Evolutionary conservation across 2,888 invertebrate species (phyloP), one percentile per base, ranked within the genome.

Genomic region (Gymnoscelis rufifasciata): DNA sequence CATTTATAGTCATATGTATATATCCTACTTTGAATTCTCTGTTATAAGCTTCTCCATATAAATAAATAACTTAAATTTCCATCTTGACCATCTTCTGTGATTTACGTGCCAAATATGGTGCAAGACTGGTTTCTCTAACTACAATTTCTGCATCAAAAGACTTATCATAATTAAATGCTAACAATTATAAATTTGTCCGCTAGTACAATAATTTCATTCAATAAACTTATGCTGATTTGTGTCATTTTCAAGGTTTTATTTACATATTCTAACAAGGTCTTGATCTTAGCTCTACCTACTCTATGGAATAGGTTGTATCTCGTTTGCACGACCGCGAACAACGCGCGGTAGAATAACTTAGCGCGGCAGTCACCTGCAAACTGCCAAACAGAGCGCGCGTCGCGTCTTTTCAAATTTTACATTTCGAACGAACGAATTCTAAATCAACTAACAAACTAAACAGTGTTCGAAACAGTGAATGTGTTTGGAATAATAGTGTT

Each of bases 311-410:
- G 15, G 31, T 11, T 10, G 35, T 35, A 10, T 15, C 35, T 19
- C 35, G 35, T 35, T 35, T 35, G 35, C 35, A 11, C 11, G 35
- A 11, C 15, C 19, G 14, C 10, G 6, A 33, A 15, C 14, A 33
- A 33, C 35, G 23, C 49, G 24, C 49, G 28, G 37, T 29, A n/a
- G 29, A 39, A 30, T 33, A 37, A 37, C 60, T 60, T 35, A 19
- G 19, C 40, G 69, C 41, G 69, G 71, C 86, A 87, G 87, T 88
- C 86, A 84, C 86, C 87, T 87, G 87, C 72, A 65, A 73, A 77
- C 78, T 64, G 65, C 75, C 81, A 81, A 69, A 66, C 62, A 56
- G 57, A 61, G 64, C 78, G 82, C 84, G 83, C 80, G 81, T 74
- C 61, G 61, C 64, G 63, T 47, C 62, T 64, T 62, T 64, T 59